Evolutionary conservation across 2,113 vertebrate species (phyloP).

Genomic region (Penelope pileata): DNA sequence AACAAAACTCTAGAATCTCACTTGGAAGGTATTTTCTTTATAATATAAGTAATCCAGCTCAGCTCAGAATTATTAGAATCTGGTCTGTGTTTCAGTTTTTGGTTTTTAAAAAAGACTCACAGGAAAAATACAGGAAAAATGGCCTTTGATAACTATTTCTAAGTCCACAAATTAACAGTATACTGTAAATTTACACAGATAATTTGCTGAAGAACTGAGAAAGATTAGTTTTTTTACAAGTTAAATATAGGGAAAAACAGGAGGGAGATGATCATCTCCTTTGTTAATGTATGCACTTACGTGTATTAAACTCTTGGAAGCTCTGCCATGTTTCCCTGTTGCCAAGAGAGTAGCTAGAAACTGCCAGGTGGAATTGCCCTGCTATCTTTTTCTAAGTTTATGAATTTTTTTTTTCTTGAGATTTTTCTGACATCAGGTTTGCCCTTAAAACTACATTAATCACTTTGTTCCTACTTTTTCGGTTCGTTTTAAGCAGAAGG

Average conservation of each 20-base stretch:
- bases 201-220: background rate
- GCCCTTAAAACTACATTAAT: background rate
- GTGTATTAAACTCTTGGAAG: background rate
- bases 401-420: background rate
- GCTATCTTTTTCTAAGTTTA: background rate
- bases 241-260: background rate
- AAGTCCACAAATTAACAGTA: background rate
- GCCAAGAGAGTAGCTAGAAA: background rate
- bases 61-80: background rate
- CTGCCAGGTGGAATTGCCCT: background rate
- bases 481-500: background rate
- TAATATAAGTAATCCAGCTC: background rate
- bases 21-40: background rate
- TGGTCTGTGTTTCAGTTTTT: no score
- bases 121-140: background rate
- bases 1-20: background rate
- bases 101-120: background rate
- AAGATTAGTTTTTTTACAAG: background rate
- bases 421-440: background rate
- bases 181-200: background rate
- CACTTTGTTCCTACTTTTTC: background rate
- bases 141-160: background rate
- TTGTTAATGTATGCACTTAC: background rate
- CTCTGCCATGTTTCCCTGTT: background rate
- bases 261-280: background rate